These are phyloP conservation scores for Moxostoma hubbsi DNA, from an alignment of 2,797 vertebrate genomes.

Conservation along the genomic window DNA sequence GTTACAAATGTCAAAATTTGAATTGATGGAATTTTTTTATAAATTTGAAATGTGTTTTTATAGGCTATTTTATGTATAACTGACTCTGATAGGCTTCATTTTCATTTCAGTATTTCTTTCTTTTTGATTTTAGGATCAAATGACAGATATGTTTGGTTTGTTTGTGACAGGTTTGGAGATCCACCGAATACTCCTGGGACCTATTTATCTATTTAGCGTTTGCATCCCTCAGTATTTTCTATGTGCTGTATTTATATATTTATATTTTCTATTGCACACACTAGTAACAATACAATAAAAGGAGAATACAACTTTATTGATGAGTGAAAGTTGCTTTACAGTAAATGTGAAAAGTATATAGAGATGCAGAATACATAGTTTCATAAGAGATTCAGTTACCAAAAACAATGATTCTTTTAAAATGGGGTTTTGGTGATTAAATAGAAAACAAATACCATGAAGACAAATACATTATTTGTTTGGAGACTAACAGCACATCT, in stretches of 20 bases:
- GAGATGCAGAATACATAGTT: background rate
- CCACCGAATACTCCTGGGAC: background rate
- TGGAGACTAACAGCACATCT: no score
- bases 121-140: no score
- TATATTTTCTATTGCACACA: conserved; percentile 38
- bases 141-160: no score
- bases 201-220: conserved; percentile 5
- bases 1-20: no score
- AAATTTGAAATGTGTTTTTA: no score
- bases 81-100: no score
- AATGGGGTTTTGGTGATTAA: background rate
- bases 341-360: background rate
- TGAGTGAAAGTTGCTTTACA: conserved; percentile 6
- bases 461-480: no score
- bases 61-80: no score
- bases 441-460: background rate
- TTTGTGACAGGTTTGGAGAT: no score
- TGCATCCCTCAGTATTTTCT: conserved; percentile 28
- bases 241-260: conserved; percentile 18
- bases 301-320: background rate
- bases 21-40: no score
- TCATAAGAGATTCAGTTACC: background rate
- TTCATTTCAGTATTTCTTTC: no score
- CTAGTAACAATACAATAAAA: conserved; percentile 22
- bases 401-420: background rate